These are phyloP conservation scores for Pollenia amentaria DNA, from an alignment of 2,888 invertebrate species.

Conservation along the genomic window DNA sequence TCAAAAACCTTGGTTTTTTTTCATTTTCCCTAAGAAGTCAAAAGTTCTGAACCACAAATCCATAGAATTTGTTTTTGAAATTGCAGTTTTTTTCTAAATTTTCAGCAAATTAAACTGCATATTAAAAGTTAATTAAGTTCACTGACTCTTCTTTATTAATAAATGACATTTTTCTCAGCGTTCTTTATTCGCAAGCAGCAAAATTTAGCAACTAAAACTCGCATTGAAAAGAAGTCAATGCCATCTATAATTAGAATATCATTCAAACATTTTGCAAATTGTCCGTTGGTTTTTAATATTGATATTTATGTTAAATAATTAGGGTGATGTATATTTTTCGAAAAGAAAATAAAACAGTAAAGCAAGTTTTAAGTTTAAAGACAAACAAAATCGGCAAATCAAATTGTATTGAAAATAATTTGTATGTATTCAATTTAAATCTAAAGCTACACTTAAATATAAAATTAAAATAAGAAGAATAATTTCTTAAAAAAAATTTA, in stretches of 20 bases:
- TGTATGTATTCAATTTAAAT: too few relatives aligned
- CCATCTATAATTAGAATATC: conserved; percentile 35
- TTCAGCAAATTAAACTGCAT: conserved; percentile 14
- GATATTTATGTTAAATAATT: not conserved
- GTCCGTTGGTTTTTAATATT: not conserved
- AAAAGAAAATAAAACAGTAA: too few relatives aligned
- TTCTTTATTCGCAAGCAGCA: not conserved
- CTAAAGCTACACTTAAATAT: too few relatives aligned
- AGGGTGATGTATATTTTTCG: too few relatives aligned
- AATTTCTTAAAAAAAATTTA: too few relatives aligned
- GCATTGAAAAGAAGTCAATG: conserved; percentile 53
- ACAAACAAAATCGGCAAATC: too few relatives aligned
- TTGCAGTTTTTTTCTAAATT: conserved; percentile 18
- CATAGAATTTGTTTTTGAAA: not conserved
- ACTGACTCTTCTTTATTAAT: conserved; percentile 6
- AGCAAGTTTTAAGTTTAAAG: too few relatives aligned
- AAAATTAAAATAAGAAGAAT: too few relatives aligned
- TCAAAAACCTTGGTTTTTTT: too few relatives aligned
- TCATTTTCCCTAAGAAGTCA: too few relatives aligned
- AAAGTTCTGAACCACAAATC: too few relatives aligned
- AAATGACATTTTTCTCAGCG: not conserved
- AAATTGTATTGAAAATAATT: too few relatives aligned
- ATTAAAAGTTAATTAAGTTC: conserved; percentile 17
- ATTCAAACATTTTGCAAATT: not conserved
- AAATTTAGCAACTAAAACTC: not conserved